phyloP scores from a whole-genome alignment of 2,888 invertebrate genomes.

The Drosophila cognata region DNA sequence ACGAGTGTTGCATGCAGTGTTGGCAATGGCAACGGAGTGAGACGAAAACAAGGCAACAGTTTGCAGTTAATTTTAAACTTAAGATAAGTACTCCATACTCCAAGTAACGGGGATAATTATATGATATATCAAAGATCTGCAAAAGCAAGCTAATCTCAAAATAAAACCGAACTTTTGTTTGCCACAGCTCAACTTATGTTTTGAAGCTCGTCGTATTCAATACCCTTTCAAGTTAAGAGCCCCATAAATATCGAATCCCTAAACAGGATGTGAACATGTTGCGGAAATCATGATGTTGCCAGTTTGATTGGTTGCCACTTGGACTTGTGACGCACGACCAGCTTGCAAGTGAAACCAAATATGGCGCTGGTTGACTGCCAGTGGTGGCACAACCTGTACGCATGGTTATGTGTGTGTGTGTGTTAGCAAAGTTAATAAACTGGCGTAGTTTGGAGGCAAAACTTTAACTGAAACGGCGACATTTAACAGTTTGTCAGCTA shows the following conservation, averaged over 20 bases:
- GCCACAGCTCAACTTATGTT: neutral
- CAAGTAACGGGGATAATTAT: neutral
- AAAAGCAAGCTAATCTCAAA: too few relatives aligned
- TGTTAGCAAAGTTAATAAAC: constrained; percentile 36
- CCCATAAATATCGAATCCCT: constrained; percentile 11
- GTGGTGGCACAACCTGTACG: neutral
- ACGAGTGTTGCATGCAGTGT: constrained; percentile 12
- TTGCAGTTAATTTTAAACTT: neutral
- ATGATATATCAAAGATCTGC: neutral
- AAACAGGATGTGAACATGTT: constrained; percentile 7
- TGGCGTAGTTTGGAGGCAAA: constrained; percentile 38
- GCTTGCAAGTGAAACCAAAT: constrained; percentile 41
- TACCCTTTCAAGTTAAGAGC: neutral
- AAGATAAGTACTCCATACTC: neutral
- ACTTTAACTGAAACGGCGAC: constrained; percentile 25
- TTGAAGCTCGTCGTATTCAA: neutral
- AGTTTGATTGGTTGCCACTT: constrained; percentile 48
- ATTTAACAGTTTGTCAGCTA: neutral
- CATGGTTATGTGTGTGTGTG: neutral
- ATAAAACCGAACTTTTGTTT: neutral
- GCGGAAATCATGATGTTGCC: constrained; percentile 14
- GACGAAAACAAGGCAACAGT: neutral
- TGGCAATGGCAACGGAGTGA: neutral
- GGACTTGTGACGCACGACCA: constrained; percentile 2
- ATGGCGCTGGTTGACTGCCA: neutral